A percentile compares a stretch with the other conserved stretches of the same genome.
These are phyloP conservation scores for Augiades crinisus DNA, from an alignment of 2,888 invertebrate genomes.

Conservation along the genomic window DNA sequence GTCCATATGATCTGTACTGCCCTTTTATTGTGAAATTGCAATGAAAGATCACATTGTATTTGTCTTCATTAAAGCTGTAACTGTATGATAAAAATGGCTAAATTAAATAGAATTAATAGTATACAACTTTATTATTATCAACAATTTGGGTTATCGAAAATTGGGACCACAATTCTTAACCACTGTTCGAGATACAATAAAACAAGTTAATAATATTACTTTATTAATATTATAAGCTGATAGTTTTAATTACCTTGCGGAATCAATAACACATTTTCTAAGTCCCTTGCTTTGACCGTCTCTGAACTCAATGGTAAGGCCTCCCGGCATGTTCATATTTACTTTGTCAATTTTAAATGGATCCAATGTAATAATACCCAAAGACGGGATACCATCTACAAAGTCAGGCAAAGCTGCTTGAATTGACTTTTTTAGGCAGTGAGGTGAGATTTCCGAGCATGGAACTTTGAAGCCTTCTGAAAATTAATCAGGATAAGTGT, in stretches of 20 bases:
- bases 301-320: slow-evolving; percentile 43
- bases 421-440: slow-evolving; percentile 45
- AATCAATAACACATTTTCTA: slow-evolving; percentile 49
- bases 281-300: slow-evolving; percentile 49
- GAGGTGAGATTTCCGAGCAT: slow-evolving; percentile 42
- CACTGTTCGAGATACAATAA: no score
- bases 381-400: slow-evolving; percentile 44
- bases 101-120: no score
- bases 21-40: slow-evolving; percentile 57
- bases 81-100: no score
- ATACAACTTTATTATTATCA: no score
- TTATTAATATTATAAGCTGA: no score
- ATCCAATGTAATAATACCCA: slow-evolving; percentile 47
- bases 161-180: no score
- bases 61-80: slow-evolving; percentile 44
- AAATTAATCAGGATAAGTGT: slow-evolving; percentile 26
- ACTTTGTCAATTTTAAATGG: slow-evolving; percentile 48
- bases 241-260: slow-evolving; percentile 47
- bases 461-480: slow-evolving; percentile 39
- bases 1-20: slow-evolving; percentile 52
- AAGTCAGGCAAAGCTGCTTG: slow-evolving; percentile 45
- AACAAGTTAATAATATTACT: no score
- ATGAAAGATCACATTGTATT: slow-evolving; percentile 46
- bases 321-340: slow-evolving; percentile 46
- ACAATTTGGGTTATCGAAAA: no score